Percentiles rank a stretch among this genome's conserved stretches.
These are phyloP conservation scores for Peromyscus attwateri DNA, from an alignment of 2,797 vertebrate genomes.

Conservation along the genomic window DNA sequence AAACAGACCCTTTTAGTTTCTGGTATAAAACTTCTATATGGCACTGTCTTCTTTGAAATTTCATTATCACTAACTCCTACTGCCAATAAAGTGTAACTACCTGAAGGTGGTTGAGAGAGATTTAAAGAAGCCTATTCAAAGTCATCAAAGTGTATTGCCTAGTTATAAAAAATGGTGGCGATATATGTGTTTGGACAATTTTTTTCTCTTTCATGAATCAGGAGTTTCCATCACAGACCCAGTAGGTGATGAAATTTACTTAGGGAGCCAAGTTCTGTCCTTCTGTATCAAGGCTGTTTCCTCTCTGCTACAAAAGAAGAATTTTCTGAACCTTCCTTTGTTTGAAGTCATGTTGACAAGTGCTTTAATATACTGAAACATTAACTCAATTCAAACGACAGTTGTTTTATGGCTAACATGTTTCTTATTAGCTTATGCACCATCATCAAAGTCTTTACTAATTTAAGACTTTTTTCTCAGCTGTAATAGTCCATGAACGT, in stretches of 20 bases:
- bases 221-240: background rate
- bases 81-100: conserved; percentile 48
- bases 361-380: background rate
- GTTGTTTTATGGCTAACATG: background rate
- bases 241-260: background rate
- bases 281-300: background rate
- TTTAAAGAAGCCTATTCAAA: conserved; percentile 31
- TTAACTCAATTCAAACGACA: background rate
- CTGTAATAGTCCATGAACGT: background rate
- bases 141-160: background rate
- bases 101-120: background rate
- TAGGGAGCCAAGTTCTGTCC: rapidly evolving
- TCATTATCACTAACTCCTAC: conserved; percentile 33
- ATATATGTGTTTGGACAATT: conserved; percentile 19
- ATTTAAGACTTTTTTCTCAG: background rate
- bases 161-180: background rate
- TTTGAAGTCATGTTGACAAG: background rate
- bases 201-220: background rate
- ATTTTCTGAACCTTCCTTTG: background rate
- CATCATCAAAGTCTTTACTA: background rate
- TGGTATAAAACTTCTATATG: conserved; percentile 30
- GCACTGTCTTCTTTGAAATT: conserved; percentile 34
- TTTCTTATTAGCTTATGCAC: background rate
- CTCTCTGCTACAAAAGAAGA: background rate
- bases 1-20: conserved; percentile 28